phyloP scores from a whole-genome alignment of 2,113 vertebrate species.

The Plecotus auritus region DNA sequence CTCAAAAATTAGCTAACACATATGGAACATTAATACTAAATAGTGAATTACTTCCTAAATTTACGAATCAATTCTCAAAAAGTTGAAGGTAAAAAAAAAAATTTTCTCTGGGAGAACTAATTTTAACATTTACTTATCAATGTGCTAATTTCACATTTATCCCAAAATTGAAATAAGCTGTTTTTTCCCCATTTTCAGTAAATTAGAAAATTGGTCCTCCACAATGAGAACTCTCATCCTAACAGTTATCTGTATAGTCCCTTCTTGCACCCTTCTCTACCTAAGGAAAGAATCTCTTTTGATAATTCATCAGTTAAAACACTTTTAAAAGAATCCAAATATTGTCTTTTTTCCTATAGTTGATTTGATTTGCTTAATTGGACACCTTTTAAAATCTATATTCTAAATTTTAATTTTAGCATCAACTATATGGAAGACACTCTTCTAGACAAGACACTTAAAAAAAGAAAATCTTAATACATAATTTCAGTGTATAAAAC shows the following conservation, averaged over 20 bases:
- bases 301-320: neutral
- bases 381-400: neutral
- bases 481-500: neutral
- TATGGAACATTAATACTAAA: neutral
- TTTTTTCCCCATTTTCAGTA: conserved; percentile 1
- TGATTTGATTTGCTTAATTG: neutral
- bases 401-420: neutral
- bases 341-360: neutral
- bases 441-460: neutral
- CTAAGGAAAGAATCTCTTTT: neutral
- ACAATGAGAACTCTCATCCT: neutral
- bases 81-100: neutral
- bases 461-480: neutral
- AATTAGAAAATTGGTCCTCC: neutral
- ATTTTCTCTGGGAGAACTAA: neutral
- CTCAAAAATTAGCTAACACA: conserved; percentile 11
- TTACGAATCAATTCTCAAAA: neutral
- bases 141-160: neutral
- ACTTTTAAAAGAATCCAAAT: neutral
- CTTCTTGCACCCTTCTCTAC: neutral
- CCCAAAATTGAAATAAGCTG: neutral
- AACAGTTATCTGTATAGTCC: neutral
- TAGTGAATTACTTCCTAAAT: neutral
- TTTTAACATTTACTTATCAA: neutral
- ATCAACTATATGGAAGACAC: neutral